Evolutionary conservation across 2,797 vertebrate species (phyloP).

Genomic region (Propithecus deckenii): DNA sequence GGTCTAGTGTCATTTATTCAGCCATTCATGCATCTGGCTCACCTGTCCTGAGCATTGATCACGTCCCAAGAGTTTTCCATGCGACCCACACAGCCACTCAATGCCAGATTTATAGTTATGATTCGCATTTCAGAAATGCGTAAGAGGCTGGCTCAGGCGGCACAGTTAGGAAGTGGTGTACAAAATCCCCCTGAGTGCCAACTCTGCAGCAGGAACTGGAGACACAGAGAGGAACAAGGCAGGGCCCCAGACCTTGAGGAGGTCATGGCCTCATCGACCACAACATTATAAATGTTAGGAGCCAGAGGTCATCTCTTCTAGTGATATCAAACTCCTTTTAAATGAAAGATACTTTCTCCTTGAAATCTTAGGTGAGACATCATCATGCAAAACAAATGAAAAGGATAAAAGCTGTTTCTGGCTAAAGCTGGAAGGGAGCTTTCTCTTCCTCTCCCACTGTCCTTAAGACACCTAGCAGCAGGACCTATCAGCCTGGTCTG

Average conservation of each 20-base stretch:
- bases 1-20: not conserved
- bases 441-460: fast-evolving
- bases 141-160: not conserved
- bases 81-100: not conserved
- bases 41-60: not conserved
- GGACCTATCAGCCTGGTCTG: not conserved
- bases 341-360: not conserved
- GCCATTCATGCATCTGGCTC: fast-evolving
- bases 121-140: not conserved
- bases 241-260: not conserved
- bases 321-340: not conserved
- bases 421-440: not conserved
- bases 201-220: not conserved
- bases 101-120: fast-evolving
- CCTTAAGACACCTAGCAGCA: not conserved
- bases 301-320: not conserved
- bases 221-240: not conserved
- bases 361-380: not conserved
- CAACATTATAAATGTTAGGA: not conserved
- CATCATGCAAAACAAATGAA: not conserved
- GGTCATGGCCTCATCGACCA: not conserved
- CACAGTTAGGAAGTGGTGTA: not conserved
- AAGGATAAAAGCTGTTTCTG: not conserved
- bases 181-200: fast-evolving
- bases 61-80: not conserved